Conservation (phyloP, 2,888 invertebrate species). For the Poecilobothrus nobilitatus region DNA sequence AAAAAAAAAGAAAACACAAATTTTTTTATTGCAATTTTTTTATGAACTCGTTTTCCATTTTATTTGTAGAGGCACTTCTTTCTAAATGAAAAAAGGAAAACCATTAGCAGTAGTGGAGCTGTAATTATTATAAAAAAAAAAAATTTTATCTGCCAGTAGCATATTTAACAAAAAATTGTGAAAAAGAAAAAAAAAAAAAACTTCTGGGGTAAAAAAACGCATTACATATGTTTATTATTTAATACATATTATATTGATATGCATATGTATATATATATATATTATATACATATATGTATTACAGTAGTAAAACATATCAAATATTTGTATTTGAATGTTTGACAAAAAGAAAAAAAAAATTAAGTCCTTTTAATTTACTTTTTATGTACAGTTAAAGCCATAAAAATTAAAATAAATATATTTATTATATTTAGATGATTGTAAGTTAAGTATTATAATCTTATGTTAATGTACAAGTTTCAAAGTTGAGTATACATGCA, state of each 20-base stretch:
- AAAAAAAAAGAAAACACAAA: neutral
- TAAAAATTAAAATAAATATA: no score
- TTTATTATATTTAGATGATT: neutral
- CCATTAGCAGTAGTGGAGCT: conserved; percentile 4
- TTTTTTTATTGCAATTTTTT: neutral
- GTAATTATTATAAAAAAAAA: neutral
- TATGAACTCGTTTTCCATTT: conserved; percentile 6
- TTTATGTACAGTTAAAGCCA: neutral
- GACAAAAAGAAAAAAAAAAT: neutral
- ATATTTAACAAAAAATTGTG: neutral
- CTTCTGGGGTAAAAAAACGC: no score
- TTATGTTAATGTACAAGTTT: no score
- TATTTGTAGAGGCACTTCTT: conserved; percentile 1
- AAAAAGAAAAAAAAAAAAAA: no score
- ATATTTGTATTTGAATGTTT: neutral
- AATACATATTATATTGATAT: no score
- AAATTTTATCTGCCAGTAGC: neutral
- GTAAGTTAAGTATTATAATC: neutral
- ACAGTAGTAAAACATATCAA: neutral
- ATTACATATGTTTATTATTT: no score
- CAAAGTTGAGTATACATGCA: no score
- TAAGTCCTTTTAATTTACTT: neutral
- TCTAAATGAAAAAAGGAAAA: neutral
- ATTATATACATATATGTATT: no score
- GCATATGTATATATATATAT: no score